Base-by-base conservation (phyloP, 2,797 vertebrate species). In the Holocentrus rufus region DNA sequence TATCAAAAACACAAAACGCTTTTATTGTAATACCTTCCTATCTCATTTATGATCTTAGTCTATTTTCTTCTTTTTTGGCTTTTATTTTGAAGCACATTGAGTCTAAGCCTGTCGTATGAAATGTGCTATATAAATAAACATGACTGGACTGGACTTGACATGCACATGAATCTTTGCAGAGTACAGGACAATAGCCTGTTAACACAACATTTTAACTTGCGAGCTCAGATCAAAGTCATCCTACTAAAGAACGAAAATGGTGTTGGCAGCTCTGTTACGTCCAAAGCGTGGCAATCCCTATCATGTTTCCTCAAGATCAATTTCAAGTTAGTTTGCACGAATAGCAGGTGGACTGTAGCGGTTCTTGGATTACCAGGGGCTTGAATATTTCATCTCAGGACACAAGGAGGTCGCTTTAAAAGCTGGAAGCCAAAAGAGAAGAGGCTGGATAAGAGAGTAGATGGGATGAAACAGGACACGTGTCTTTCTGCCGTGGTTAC, bases 381-480 rank as follows among this genome's bases (percentile, higher is more conserved):
- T 25, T 93, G 61, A 93, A 94, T 94, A 91, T 90, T 93, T 93
- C 3, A 94, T 90, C 31, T 57, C 30, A 23, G 39, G 70, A 77
- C 81, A 84, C n/a, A 22, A 7, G 62, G 57, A 53, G 62, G 76
- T 70, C 72, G 25, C 27, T 85, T 69, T 81, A 73, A 87, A 74
- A 83, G 85, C 85, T 86, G 72, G 76, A 87, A 84, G 87, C 76
- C 25, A 27, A 85, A 74, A 79, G 56, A 77, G 54, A 46, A 76
- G 46, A 44, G 44, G 71, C 47, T 22, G 64, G 42, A 23, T 8
- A 4, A 9, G 44, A 66, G 30, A 61, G 6, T 0, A 22, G 20
- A 46, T 34, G 18, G 47, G 17, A 74, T 68, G 86, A 80, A 86
- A 89, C 56, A 13, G 42, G 84, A 88, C 71, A 76, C 76, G 1